These are phyloP conservation scores for Engraulis encrasicolus DNA, from an alignment of 2,113 vertebrate species.

Conservation along the genomic window DNA sequence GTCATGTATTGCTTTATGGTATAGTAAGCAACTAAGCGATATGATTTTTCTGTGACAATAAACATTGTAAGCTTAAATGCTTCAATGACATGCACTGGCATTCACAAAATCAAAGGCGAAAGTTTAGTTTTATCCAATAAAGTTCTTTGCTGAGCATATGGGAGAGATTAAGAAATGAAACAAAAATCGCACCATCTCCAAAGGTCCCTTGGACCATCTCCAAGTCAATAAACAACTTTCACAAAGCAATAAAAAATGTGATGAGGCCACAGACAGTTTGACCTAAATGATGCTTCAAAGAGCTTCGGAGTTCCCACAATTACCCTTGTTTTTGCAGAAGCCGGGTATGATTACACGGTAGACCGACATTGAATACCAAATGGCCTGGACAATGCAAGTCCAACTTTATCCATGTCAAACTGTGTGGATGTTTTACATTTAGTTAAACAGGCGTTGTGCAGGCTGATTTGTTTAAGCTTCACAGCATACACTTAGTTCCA, in stretches of 20 bases:
- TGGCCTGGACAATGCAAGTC: too few species aligned
- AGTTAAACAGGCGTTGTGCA: background rate
- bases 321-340: background rate
- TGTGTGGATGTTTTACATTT: background rate
- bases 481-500: background rate
- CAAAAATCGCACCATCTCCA: background rate
- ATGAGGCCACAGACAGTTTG: background rate
- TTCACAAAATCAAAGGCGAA: background rate
- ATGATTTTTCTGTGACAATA: background rate
- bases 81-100: background rate
- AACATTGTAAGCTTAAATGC: too few species aligned
- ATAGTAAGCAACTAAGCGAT: background rate
- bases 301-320: background rate
- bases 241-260: background rate
- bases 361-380: background rate
- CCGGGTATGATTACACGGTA: background rate
- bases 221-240: background rate
- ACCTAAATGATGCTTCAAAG: background rate
- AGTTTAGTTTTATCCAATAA: background rate
- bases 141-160: background rate
- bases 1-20: constrained; percentile 2
- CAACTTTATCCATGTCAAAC: background rate
- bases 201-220: background rate
- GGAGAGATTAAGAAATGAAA: background rate
- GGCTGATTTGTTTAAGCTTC: background rate